Evolutionary conservation across 2,797 vertebrate species (phyloP).

Genomic region (Loriculus beryllinus): DNA sequence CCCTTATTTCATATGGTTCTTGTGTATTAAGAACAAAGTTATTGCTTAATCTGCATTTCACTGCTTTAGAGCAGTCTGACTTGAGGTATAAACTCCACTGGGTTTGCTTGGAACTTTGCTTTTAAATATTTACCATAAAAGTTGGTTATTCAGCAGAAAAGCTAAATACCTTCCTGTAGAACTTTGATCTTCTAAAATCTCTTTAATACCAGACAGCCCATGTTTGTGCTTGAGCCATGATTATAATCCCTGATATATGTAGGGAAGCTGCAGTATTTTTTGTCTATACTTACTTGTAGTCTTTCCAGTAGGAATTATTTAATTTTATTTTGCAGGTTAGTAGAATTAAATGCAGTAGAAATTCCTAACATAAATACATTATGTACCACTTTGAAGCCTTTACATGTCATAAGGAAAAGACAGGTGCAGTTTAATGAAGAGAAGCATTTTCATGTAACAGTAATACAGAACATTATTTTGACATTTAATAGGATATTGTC

Average conservation of each 20-base stretch:
- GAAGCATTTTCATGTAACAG: neutral
- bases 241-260: neutral
- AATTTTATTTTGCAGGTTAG: neutral
- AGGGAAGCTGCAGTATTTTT: neutral
- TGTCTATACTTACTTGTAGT: neutral
- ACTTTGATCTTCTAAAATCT: neutral
- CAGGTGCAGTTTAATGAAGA: neutral
- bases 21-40: neutral
- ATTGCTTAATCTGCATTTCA: neutral
- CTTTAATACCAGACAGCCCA: neutral
- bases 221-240: neutral
- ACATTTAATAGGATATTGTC: neutral
- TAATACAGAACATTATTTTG: neutral
- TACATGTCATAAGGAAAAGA: neutral
- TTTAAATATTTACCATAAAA: constrained; percentile 1
- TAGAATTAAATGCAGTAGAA: neutral
- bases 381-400: neutral
- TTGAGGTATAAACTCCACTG: neutral
- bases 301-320: neutral
- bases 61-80: neutral
- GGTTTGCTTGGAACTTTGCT: neutral
- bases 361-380: neutral
- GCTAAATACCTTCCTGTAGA: constrained; percentile 1
- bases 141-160: neutral
- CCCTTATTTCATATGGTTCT: neutral